Percentiles rank a stretch among this genome's conserved stretches.
Evolutionary conservation across 2,888 invertebrate genomes (phyloP).

Genomic region (Thymelicus acteon): DNA sequence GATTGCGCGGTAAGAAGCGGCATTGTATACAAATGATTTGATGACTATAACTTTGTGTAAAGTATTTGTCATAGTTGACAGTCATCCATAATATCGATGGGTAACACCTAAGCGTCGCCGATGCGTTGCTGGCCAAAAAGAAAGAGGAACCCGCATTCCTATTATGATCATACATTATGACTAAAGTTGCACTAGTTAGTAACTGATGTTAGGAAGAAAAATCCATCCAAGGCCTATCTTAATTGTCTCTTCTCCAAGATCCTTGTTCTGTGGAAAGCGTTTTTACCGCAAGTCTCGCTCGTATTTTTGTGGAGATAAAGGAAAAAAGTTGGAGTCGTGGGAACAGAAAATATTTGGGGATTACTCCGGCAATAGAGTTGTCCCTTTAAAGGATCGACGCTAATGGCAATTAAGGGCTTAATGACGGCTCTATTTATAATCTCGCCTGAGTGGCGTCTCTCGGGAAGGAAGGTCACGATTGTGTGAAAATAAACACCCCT

Average conservation of each 20-base stretch:
- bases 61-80: too few relatives aligned
- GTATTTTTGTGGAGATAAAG: slow-evolving; percentile 32
- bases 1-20: too few relatives aligned
- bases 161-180: too few relatives aligned
- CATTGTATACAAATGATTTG: too few relatives aligned
- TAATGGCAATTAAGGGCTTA: slow-evolving; percentile 35
- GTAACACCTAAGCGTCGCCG: too few relatives aligned
- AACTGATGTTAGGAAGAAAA: too few relatives aligned
- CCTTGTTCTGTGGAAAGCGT: slow-evolving; percentile 16
- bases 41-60: too few relatives aligned
- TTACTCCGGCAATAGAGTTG: slow-evolving; percentile 31
- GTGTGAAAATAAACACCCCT: slow-evolving; percentile 8
- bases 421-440: slow-evolving; percentile 30
- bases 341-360: slow-evolving; percentile 21
- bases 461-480: background rate
- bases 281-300: slow-evolving; percentile 16
- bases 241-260: background rate
- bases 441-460: slow-evolving; percentile 6
- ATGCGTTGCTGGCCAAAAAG: too few relatives aligned
- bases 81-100: too few relatives aligned
- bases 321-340: slow-evolving; percentile 31
- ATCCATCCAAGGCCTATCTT: too few relatives aligned
- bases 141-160: too few relatives aligned
- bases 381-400: slow-evolving; percentile 25
- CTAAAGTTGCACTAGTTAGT: too few relatives aligned